Conservation (phyloP, 2,888 invertebrate species). For the Hypsopygia costalis region DNA sequence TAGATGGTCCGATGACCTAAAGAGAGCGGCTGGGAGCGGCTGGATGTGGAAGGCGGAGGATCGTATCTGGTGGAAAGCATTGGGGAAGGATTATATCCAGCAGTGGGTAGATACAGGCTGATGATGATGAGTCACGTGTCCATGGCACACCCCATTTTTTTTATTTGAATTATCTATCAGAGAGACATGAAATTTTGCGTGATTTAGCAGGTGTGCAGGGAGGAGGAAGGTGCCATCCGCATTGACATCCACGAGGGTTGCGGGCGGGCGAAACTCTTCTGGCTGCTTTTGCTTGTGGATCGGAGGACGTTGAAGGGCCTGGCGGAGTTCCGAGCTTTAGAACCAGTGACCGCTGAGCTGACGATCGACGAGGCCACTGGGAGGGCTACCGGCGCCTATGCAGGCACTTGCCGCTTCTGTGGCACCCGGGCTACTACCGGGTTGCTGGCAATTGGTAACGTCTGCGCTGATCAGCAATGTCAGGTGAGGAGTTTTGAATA, state of each 20-base stretch:
- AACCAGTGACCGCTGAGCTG: conserved; percentile 34
- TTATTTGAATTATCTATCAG: no score
- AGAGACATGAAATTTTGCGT: no score
- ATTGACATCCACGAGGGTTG: conserved; percentile 98
- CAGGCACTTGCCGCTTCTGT: conserved; percentile 94
- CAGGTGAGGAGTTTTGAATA: conserved; percentile 84
- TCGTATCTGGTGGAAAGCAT: no score
- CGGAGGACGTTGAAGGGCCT: conserved; percentile 94
- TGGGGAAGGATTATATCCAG: no score
- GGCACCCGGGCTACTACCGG: conserved; percentile 92
- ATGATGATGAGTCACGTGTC: no score
- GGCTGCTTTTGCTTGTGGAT: conserved; percentile 96
- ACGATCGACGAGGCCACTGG: conserved; percentile 24
- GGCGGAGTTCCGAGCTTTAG: conserved; percentile 91
- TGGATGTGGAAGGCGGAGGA: no score
- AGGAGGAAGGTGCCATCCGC: conserved; percentile 97
- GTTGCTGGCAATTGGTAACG: conserved; percentile 93
- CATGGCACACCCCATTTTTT: no score
- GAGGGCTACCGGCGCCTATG: conserved; percentile 41
- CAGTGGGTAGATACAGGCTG: no score
- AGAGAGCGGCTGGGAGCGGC: no score
- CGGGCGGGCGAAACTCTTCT: conserved; percentile 96
- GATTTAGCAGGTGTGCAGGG: conserved; percentile 89
- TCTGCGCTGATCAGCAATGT: conserved; percentile 96
- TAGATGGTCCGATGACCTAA: no score